Conservation (phyloP, 1,140 invertebrate genomes). For the Drosophila azteca region DNA sequence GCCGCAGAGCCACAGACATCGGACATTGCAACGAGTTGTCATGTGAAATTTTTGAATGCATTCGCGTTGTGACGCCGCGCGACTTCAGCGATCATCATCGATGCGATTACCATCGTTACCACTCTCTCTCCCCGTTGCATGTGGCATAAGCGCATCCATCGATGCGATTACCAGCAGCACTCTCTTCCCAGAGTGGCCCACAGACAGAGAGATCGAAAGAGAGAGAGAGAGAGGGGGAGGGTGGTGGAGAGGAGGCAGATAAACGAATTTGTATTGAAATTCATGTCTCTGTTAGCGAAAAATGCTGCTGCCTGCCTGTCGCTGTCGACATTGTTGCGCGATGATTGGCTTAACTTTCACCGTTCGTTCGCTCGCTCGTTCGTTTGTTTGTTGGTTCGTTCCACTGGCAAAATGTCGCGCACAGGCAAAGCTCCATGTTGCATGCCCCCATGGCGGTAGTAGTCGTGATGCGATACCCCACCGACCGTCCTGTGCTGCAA, state of each 20-base stretch:
- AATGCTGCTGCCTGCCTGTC: conserved; percentile 47
- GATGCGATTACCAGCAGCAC: too few relatives aligned
- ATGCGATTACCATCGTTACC: conserved; percentile 39
- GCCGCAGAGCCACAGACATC: background rate
- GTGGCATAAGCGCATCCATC: too few relatives aligned
- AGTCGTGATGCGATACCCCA: conserved; percentile 7
- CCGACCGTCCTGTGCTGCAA: too few relatives aligned
- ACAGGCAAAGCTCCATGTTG: conserved; percentile 8
- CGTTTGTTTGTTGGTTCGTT: too few relatives aligned
- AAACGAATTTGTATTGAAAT: conserved; percentile 65
- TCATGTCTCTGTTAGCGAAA: conserved; percentile 72
- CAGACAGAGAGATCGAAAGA: too few relatives aligned
- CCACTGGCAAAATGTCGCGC: too few relatives aligned
- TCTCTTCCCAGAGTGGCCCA: too few relatives aligned
- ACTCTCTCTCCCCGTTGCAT: too few relatives aligned
- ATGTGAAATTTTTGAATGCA: conserved; percentile 55
- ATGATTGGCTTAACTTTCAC: conserved; percentile 77
- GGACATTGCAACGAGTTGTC: conserved; percentile 10
- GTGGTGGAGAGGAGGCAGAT: background rate
- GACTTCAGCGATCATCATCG: conserved; percentile 46
- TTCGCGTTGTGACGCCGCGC: conserved; percentile 8
- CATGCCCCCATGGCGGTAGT: background rate
- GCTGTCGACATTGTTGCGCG: conserved; percentile 62
- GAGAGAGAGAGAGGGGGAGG: too few relatives aligned
- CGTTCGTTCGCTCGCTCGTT: conserved; percentile 2